Evolutionary conservation across 2,797 vertebrate species (phyloP).

Genomic region (Hypotaenidia okinawae): DNA sequence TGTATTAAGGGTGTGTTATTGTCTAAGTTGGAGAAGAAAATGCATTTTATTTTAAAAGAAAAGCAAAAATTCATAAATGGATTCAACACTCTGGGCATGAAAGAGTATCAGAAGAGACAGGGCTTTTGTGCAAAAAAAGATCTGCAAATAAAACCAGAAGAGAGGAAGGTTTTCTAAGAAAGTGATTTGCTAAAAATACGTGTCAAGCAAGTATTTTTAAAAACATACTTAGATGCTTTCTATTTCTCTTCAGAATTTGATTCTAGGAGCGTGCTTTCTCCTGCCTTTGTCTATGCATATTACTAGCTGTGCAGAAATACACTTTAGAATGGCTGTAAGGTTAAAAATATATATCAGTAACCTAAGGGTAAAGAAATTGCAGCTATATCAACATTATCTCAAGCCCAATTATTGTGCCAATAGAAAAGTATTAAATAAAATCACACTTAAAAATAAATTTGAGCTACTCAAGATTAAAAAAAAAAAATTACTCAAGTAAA

Average conservation of each 20-base stretch:
- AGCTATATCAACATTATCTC: background rate
- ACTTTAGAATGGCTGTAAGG: background rate
- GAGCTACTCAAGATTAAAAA: background rate
- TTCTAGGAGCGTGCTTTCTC: background rate
- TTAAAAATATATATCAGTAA: background rate
- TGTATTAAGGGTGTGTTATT: conserved; percentile 21
- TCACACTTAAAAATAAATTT: background rate
- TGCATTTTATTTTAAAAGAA: conserved; percentile 45
- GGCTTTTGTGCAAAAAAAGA: background rate
- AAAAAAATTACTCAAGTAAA: background rate
- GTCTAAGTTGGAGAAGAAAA: conserved; percentile 52
- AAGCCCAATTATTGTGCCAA: background rate
- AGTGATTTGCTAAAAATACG: background rate
- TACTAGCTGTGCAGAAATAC: background rate
- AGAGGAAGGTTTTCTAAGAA: conserved; percentile 18
- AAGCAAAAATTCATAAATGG: conserved; percentile 8
- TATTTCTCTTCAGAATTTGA: background rate
- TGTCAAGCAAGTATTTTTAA: background rate
- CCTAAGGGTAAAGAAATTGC: background rate
- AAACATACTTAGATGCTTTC: background rate
- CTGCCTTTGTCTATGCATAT: background rate
- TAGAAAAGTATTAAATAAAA: background rate
- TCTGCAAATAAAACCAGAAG: background rate
- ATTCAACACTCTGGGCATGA: conserved; percentile 27
- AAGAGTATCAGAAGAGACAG: conserved; percentile 15